Conservation (phyloP, 2,797 vertebrate species). For the Myripristis murdjan region DNA sequence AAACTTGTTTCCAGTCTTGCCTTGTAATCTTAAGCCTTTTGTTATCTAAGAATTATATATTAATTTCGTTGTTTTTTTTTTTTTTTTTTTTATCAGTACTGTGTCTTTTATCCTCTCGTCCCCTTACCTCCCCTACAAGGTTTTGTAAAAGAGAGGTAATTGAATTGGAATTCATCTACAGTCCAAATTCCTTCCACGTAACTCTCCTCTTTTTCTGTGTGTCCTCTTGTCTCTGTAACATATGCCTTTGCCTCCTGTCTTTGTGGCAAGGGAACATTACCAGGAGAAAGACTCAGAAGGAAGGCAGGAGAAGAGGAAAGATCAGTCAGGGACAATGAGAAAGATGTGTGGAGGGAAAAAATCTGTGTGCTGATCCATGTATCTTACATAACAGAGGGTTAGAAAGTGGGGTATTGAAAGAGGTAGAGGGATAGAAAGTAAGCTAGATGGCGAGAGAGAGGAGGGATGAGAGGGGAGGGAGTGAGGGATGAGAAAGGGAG, state of each 20-base stretch:
- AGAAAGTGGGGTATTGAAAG: slow-evolving; percentile 35
- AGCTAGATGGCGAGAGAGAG: slow-evolving; percentile 36
- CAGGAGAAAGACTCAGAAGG: slow-evolving; percentile 6
- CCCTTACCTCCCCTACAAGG: neutral
- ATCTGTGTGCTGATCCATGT: slow-evolving; percentile 29
- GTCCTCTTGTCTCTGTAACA: neutral
- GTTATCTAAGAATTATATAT: too few species aligned
- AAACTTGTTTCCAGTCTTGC: neutral
- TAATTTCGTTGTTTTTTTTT: too few species aligned
- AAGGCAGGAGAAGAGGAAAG: neutral
- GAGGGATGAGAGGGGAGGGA: neutral
- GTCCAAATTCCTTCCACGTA: slow-evolving; percentile 16
- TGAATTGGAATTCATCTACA: slow-evolving; percentile 20
- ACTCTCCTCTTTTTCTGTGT: slow-evolving; percentile 10
- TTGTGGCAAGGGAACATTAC: neutral
- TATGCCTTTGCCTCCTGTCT: too few species aligned
- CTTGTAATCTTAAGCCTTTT: slow-evolving; percentile 19
- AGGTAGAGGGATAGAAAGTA: slow-evolving; percentile 26
- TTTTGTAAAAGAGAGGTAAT: neutral
- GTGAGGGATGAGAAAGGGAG: slow-evolving; percentile 27
- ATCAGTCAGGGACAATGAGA: slow-evolving; percentile 14
- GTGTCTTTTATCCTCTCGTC: too few species aligned
- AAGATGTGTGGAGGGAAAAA: slow-evolving; percentile 26
- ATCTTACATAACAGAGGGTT: slow-evolving; percentile 63
- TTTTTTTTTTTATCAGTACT: too few species aligned